Evolutionary conservation across 2,797 vertebrate species (phyloP).

Genomic region (Cheirogaleus major): DNA sequence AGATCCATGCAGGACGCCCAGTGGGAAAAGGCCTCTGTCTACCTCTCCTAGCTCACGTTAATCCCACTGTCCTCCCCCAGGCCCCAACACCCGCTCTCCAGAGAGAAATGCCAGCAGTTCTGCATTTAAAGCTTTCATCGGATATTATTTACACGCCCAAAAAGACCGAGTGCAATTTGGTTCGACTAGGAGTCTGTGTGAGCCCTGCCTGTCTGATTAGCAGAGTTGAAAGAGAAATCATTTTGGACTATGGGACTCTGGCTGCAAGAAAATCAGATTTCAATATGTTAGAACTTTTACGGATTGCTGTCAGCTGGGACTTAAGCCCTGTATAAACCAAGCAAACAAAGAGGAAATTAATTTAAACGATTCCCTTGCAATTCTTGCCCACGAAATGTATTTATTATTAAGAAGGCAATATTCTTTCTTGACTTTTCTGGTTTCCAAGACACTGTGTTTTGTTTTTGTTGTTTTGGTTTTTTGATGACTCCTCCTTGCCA

Average conservation of each 20-base stretch:
- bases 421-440: slow-evolving; percentile 65
- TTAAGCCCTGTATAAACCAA: slow-evolving; percentile 63
- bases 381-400: slow-evolving; percentile 70
- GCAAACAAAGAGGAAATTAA: slow-evolving; percentile 75
- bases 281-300: slow-evolving; percentile 68
- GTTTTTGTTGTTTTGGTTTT: background rate
- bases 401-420: slow-evolving; percentile 82
- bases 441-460: background rate
- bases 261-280: slow-evolving; percentile 76
- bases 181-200: background rate
- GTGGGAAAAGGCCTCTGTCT: background rate
- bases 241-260: slow-evolving; percentile 61
- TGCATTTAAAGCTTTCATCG: background rate
- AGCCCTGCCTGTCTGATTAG: slow-evolving; percentile 68
- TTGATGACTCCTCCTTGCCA: background rate
- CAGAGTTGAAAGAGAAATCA: slow-evolving; percentile 71
- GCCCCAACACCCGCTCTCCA: background rate
- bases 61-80: accelerated
- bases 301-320: slow-evolving; percentile 62
- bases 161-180: slow-evolving; percentile 8
- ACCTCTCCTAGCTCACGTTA: background rate
- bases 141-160: slow-evolving; percentile 1
- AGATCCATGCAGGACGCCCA: background rate
- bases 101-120: background rate
- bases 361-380: slow-evolving; percentile 73